Conservation (phyloP, 2,113 vertebrate genomes). For the Prochilodus magdalenae region DNA sequence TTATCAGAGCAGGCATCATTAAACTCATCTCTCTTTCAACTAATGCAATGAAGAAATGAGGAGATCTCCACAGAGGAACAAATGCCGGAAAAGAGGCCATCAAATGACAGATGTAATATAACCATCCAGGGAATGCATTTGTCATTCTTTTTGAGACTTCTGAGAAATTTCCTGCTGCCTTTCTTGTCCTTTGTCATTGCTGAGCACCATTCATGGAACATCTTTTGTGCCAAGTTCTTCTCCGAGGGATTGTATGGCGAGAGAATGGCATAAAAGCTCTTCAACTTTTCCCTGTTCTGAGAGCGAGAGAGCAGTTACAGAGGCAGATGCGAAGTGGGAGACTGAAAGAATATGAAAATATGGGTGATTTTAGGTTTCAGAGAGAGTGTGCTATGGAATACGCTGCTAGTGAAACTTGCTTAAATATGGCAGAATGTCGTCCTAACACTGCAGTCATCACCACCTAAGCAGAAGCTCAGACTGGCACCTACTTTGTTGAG, state of each 20-base stretch:
- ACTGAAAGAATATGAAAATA: slow-evolving; percentile 17
- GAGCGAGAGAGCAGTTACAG: slow-evolving; percentile 10
- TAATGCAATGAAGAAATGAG: not conserved
- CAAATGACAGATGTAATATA: slow-evolving; percentile 19
- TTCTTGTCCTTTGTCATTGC: slow-evolving; percentile 39
- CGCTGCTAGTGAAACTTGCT: not conserved
- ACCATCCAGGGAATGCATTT: slow-evolving; percentile 36
- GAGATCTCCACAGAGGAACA: slow-evolving; percentile 13
- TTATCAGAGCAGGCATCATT: slow-evolving; percentile 7
- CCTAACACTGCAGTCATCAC: not conserved
- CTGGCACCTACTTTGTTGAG: not conserved
- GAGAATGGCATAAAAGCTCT: slow-evolving; percentile 37
- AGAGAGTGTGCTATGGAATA: not conserved
- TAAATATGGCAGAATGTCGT: not conserved
- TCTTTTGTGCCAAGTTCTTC: slow-evolving; percentile 43
- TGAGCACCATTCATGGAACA: slow-evolving; percentile 28
- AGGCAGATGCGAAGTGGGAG: slow-evolving; percentile 20
- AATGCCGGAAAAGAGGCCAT: slow-evolving; percentile 2
- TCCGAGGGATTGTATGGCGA: slow-evolving; percentile 34
- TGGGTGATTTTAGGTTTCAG: not conserved
- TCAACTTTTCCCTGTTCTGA: slow-evolving; percentile 25
- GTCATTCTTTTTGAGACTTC: slow-evolving; percentile 35
- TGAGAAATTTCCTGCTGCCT: slow-evolving; percentile 42
- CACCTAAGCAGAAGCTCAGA: not conserved
- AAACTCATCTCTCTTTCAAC: slow-evolving; percentile 32